Base-by-base conservation (phyloP, 2,888 invertebrate genomes). In the Volucella zonaria region DNA sequence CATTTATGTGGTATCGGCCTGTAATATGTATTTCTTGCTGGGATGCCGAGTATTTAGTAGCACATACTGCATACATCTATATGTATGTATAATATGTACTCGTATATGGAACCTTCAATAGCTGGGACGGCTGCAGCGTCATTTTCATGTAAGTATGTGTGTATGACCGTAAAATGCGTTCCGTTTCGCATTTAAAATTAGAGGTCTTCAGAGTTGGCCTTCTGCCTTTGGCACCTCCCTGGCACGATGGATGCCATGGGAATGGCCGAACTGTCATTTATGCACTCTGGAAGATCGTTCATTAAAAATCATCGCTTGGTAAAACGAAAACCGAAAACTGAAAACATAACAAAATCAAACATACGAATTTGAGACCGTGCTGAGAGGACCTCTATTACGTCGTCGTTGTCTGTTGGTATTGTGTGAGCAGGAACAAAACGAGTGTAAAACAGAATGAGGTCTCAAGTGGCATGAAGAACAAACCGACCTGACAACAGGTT, bases 1-100 rank as follows among this genome's bases (percentile, higher is more conserved):
- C 90, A 90, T 89, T 89, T 90, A 89, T 89, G 90, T 76, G 59
- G 67, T 52, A 52, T 15, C 51, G 67, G 61, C 66, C 79, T 61
- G 54, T 47, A 52, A 58, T 45, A n/a, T n/a, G n/a, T n/a, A 8
- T 45, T 56, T 45, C 77, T 73, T 70, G 56, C 51, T 64, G 54
- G 62, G 45, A 67, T 73, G 67, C 43, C 78, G 6, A 31, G 31
- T 31, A 78, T 74, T 82, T 78, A 70, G 70, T 49, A 54, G 61
- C 31, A 31, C 3, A 23, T n/a, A n/a, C n/a, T n/a, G n/a, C n/a
- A n/a, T 31, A 31, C 1, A 31, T 31, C 6, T 31, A 0, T 31
- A 6, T 31, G 6, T 6, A 31, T 31, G 6, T 31, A 2, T 6
- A 31, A 6, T 31, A 31, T 6, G 31, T 31, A 23, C n/a, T 23